These are phyloP conservation scores for Caenorhabditis sp. DNA, from an alignment of 2,888 invertebrate species.

Conservation along the genomic window DNA sequence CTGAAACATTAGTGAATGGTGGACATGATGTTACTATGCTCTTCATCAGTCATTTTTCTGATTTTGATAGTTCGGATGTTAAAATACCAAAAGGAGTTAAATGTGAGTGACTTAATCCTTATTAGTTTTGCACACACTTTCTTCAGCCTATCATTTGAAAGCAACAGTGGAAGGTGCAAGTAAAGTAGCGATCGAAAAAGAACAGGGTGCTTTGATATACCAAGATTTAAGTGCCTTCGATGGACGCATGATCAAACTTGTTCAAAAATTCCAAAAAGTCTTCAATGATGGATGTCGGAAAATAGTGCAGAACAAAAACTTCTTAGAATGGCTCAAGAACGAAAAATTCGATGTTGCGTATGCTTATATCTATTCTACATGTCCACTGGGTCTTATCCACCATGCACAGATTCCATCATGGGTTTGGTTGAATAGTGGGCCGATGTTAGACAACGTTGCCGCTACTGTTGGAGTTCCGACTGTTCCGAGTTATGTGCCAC, in stretches of 20 bases:
- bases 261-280: constrained; percentile 15
- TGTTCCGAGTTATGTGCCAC: constrained; percentile 57
- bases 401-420: constrained; percentile 58
- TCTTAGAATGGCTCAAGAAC: constrained; percentile 44
- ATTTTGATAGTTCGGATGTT: constrained; percentile 30
- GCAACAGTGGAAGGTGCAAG: constrained; percentile 26
- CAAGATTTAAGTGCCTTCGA: constrained; percentile 20
- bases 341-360: constrained; percentile 63
- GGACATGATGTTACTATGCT: constrained; percentile 60
- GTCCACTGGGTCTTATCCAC: constrained; percentile 62
- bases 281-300: constrained; percentile 24
- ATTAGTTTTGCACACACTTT: not conserved
- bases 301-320: constrained; percentile 39
- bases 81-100: constrained; percentile 42
- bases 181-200: constrained; percentile 29
- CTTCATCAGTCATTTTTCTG: constrained; percentile 22
- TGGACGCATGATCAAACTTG: constrained; percentile 20
- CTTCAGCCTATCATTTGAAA: constrained; percentile 19
- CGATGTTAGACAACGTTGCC: constrained; percentile 59
- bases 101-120: constrained; percentile 8
- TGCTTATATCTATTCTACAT: constrained; percentile 57
- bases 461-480: constrained; percentile 52
- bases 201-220: constrained; percentile 43
- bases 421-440: constrained; percentile 64
- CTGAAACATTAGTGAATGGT: constrained; percentile 48